phyloP scores from a whole-genome alignment of 2,797 vertebrate genomes.

The Cynopterus sphinx region DNA sequence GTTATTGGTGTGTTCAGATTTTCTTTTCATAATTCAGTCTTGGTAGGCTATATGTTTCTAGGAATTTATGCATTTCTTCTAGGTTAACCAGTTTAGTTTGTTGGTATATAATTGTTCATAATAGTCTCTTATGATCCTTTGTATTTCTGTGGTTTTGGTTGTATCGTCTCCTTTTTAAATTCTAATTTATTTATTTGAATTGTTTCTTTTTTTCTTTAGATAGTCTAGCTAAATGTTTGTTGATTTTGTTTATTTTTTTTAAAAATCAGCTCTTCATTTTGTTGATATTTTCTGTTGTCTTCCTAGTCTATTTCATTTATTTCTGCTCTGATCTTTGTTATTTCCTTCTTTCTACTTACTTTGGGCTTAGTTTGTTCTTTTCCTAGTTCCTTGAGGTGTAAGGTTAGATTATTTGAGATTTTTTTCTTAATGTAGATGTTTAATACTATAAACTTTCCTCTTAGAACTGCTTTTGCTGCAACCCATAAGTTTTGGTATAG shows the following conservation, averaged over 20 bases:
- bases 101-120: background rate
- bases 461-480: background rate
- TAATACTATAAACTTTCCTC: background rate
- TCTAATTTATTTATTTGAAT: background rate
- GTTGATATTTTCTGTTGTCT: background rate
- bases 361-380: background rate
- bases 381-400: background rate
- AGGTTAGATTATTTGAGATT: background rate
- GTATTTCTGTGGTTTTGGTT: background rate
- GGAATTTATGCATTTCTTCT: background rate
- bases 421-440: background rate
- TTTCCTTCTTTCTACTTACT: background rate
- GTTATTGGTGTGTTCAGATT: background rate
- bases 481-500: background rate
- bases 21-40: background rate
- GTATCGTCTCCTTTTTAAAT: background rate
- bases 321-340: background rate
- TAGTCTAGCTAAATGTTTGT: background rate
- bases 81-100: background rate
- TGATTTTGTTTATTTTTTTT: background rate
- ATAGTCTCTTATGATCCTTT: background rate
- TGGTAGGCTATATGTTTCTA: background rate
- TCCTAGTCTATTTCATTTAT: background rate
- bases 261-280: background rate
- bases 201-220: background rate